Base-by-base conservation (phyloP, 1,140 invertebrate species). In the Drosophila saltans region DNA sequence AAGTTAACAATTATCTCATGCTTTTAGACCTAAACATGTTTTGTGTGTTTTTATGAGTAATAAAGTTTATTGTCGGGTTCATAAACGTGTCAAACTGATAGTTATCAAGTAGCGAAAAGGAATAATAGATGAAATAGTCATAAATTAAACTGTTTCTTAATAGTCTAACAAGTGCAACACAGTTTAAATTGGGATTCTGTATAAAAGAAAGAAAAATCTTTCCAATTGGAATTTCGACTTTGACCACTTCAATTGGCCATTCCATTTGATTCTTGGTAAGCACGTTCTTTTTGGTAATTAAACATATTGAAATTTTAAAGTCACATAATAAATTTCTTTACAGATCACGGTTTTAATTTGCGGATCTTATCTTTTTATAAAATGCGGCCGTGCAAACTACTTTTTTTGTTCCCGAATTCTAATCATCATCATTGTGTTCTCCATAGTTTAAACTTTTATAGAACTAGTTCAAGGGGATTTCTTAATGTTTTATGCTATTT, bases 1-100 rank as follows among this genome's bases (percentile, higher is more conserved):
- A 86, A 86, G 83, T 89, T 70, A 72, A 59, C 72, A 64, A 70
- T 77, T 77, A 76, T 45, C 39, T 55, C 55, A 61, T 30, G 28
- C 36, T 65, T 39, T 45, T 57, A 45, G 58, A 24, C 68, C 56
- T 64, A 70, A 74, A 82, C 61, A 71, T 68, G 77, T 62, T 55
- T 30, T 57, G 58, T 21, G 16, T 48, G 4, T 36, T 7, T 36
- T 7, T 36, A 1, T 66, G 62, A 60, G 30, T 57, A 56, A 56
- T 62, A 73, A 76, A 60, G 60, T 77, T 77, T 77, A 77, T 65
- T 70, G 60, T 66, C 73, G 73, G 66, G 73, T 64, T 75, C 52
- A 77, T 64, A 45, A 69, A 28, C 30, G 41, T 30, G 45, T 41
- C 36, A n/a, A 63, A 52, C 21, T 21, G 40, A 30, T 21, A 66